These are phyloP conservation scores for Euwallacea fornicatus DNA, from an alignment of 1,140 invertebrate species.

Conservation along the genomic window DNA sequence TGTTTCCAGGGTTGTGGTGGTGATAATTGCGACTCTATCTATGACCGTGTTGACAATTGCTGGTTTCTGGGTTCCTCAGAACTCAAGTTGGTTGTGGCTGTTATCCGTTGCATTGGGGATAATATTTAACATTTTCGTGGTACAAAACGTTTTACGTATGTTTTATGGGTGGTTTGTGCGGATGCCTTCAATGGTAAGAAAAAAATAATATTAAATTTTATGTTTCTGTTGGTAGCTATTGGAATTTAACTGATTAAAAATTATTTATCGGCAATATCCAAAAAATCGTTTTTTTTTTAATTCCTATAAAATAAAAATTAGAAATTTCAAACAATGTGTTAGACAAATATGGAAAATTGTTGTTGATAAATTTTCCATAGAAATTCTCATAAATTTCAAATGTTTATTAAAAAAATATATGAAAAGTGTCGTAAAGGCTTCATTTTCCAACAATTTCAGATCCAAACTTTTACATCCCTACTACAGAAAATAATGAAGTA, in stretches of 20 bases:
- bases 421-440: too few species aligned
- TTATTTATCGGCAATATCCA: too few species aligned
- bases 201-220: too few species aligned
- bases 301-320: not conserved
- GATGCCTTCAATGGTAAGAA: slow-evolving; percentile 9
- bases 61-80: slow-evolving; percentile 43
- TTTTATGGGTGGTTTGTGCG: slow-evolving; percentile 9
- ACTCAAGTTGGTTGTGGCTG: slow-evolving; percentile 40
- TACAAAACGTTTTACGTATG: slow-evolving; percentile 37
- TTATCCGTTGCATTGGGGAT: slow-evolving; percentile 31
- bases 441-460: not conserved
- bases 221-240: too few species aligned
- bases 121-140: slow-evolving; percentile 36
- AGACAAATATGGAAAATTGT: too few species aligned
- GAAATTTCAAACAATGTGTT: too few species aligned
- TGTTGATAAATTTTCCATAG: too few species aligned
- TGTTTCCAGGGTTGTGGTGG: not conserved
- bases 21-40: not conserved
- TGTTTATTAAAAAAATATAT: too few species aligned
- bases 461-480: slow-evolving; percentile 2
- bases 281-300: not conserved
- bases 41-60: slow-evolving; percentile 37
- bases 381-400: too few species aligned
- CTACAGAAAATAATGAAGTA: slow-evolving; percentile 7
- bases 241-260: too few species aligned